These are phyloP conservation scores for Barnardius zonarius DNA, from an alignment of 2,113 vertebrate genomes.

Conservation along the genomic window DNA sequence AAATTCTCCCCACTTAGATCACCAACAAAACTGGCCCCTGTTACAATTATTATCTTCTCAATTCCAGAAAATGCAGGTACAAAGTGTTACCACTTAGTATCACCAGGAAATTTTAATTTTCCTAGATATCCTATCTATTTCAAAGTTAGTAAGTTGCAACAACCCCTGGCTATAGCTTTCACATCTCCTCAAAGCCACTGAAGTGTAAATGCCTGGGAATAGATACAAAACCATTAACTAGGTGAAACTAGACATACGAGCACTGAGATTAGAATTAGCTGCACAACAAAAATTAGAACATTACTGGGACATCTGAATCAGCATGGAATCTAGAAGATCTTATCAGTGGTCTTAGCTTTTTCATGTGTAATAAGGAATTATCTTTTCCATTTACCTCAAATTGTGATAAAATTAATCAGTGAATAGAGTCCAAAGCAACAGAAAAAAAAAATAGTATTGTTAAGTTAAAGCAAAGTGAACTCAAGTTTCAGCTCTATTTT, in stretches of 20 bases:
- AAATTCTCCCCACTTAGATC: neutral
- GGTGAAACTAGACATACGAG: neutral
- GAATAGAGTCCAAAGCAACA: neutral
- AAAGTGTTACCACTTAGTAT: neutral
- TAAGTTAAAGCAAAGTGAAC: neutral
- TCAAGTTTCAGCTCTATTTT: neutral
- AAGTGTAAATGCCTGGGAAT: neutral
- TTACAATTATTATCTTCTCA: neutral
- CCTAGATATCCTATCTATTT: neutral
- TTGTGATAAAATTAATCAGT: slow-evolving; percentile 22
- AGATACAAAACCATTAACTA: neutral
- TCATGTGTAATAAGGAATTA: neutral
- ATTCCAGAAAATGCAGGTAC: slow-evolving; percentile 14
- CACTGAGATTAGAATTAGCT: neutral
- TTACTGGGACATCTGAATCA: neutral
- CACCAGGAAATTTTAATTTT: neutral
- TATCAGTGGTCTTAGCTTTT: neutral
- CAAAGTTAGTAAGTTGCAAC: neutral
- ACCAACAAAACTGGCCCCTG: neutral
- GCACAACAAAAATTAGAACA: neutral
- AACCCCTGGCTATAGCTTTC: neutral
- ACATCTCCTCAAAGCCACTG: neutral
- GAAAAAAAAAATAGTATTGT: neutral
- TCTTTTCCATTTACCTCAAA: slow-evolving; percentile 18
- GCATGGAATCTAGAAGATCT: neutral